Base-by-base conservation (phyloP, 2,888 invertebrate species). In the Leptopilina syphax region DNA sequence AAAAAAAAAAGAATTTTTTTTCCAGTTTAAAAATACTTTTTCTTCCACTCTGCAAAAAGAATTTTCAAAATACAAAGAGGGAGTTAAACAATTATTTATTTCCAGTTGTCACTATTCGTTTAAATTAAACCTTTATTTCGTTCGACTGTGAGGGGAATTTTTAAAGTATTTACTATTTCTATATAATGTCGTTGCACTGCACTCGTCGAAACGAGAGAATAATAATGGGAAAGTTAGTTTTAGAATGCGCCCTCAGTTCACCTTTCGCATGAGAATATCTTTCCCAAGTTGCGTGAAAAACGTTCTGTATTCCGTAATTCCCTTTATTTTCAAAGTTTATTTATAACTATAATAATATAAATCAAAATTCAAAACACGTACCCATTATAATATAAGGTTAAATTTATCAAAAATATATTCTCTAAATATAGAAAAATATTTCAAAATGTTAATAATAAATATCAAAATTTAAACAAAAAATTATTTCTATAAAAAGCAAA, bases 191-290 rank as follows among this genome's bases (percentile, higher is more conserved):
- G 54, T 73, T 73, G 73, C 73, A 73, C 57, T 73, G 54, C 73
- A 57, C 57, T 57, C 73, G 73, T 73, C 73, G 73, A 57, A 73
- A 73, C 73, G 54, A 73, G 34, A 73, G 73, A 73, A 73, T 73
- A 73, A 57, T 73, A 54, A 73, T 73, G 73, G 57, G 73, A 73
- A 73, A 73, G 54, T 73, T 73, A 57, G 73, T 73, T 73, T 70
- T 73, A 73, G 73, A 73, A 73, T 73, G 73, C 54, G 73, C 73
- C 73, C 73, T 57, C 57, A 34, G 73, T 57, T 73, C 73, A 73
- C 73, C 73, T 73, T 54, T 73, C 54, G 73, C 73, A 73, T 73
- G 73, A 73, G 73, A 73, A 73, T 73, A 27, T 73, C 57, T 73
- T 73, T 73, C 54, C 73, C 13, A 3, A 27, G 1, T 73, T 73